Base-by-base conservation (phyloP, 2,113 vertebrate species). In the Percopsis transmontana region DNA sequence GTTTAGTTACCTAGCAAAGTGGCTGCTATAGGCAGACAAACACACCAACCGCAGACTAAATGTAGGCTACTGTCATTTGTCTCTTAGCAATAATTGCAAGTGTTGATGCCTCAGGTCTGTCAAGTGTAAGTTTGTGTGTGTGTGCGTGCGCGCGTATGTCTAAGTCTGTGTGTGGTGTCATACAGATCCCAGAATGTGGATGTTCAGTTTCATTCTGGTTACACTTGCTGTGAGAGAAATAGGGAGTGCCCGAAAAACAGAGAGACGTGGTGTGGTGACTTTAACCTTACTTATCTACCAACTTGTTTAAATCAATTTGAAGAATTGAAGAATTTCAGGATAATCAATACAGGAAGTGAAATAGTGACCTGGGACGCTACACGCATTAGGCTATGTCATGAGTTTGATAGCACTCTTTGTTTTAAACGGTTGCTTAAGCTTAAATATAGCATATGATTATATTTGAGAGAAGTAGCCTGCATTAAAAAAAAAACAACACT, bases 51-150 rank as follows among this genome's bases (percentile, higher is more conserved):
- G 14, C 48, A 56, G 16, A n/a, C 27, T 23, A 47, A 67, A 21
- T 62, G 27, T 33, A 7, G 5, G 27, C 71, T 33, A 71, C 64
- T 81, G 42, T 23, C 72, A 58, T 66, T 72, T 62, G 62, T 72
- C 55, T 16, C 70, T 72, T 60, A 53, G 45, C 62, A 56, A 64
- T 69, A 60, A 77, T 83, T 83, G 76, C 73, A 65, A 66, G 3
- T 48, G 42, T 44, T 60, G 0, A 33, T 57, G 58, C 40, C 77
- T 61, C 58, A 59, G 68, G 51, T 58, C 57, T 74, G 53, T 56
- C 53, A 62, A 50, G 20, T 51, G 50, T 33, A 62, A 50, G 20
- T 51, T 42, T 33, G 15, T 33, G 27, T 33, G 27, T 33, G 27
- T 4, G 27, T 33, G 27, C 27, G 27, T 33, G n/a, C n/a, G n/a